Base-by-base conservation (phyloP, 92 coral and sea anemone species). In the Siderastrea radians region DNA sequence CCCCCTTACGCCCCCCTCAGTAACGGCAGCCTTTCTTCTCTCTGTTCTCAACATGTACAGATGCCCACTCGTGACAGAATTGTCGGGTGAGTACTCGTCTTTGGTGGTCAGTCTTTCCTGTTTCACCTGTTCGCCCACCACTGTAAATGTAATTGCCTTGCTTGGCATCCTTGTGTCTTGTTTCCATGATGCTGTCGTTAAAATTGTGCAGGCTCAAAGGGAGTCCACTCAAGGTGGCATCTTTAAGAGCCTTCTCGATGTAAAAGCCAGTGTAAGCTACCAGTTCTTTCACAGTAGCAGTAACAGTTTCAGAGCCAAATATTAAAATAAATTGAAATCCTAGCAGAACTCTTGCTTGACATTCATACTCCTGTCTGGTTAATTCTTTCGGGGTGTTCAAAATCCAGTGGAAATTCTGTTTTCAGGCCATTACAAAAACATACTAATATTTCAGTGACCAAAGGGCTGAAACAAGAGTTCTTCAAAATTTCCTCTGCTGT, bases 181-280 rank as follows among this genome's bases (percentile, higher is more conserved):
- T 90, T 59, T 93, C 96, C 93, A 89, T 89, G 15, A 87, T 61
- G 62, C 84, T 85, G 60, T 92, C 95, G 45, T 74, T 84, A 58
- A 89, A 84, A 71, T 92, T 63, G 75, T 72, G 85, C 59, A 92
- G 70, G 19, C 83, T 72, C 77, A 89, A 58, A 75, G 84, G 80
- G 15, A 89, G 58, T 48, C 89, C 93, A 61, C 78, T 50, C 16
- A 84, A 51, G 47, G 14, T 38, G 14, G 74, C 93, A 84, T 90
- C 89, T 58, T 47, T 14, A 9, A 17, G 38, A 12, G 93, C 90
- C 79, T 79, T 78, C 68, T 84, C 89, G 7, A 89, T 61, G 55
- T 89, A 89, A 62, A 66, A 70, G 49, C 89, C 68, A 55, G 72
- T 78, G 69, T 72, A 78, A 12, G 86, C 67, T 38, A 78, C 90